phyloP scores from a whole-genome alignment of 2,113 vertebrate genomes.

The Ctenomys sociabilis region DNA sequence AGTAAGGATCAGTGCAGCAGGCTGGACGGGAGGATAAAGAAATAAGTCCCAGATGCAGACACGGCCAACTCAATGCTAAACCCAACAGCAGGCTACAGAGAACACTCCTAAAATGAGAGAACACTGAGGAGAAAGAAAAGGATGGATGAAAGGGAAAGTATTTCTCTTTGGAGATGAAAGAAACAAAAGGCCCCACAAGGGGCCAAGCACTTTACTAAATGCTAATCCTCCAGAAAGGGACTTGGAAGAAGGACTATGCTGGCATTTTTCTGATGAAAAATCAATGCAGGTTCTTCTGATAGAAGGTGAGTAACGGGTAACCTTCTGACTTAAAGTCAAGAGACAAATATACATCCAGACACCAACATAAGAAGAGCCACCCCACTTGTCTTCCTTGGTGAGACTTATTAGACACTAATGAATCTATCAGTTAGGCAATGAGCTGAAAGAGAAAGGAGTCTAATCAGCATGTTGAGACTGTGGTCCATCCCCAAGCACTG shows the following conservation, averaged over 20 bases:
- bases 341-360: too few relatives aligned
- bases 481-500: neutral
- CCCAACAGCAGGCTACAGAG: neutral
- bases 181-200: neutral
- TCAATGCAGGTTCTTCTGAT: neutral
- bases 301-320: neutral
- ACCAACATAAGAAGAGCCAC: neutral
- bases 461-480: fast-evolving
- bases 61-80: fast-evolving
- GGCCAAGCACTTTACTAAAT: neutral
- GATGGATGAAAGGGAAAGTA: neutral
- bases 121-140: neutral
- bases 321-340: neutral
- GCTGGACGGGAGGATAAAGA: neutral
- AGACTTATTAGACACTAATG: neutral
- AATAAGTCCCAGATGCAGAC: neutral
- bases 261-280: neutral
- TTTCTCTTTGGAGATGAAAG: neutral
- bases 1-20: neutral
- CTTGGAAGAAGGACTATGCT: neutral
- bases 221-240: neutral
- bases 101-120: neutral
- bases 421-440: neutral
- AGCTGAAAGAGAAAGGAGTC: neutral
- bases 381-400: neutral